phyloP scores from a whole-genome alignment of 2,888 invertebrate genomes.

The Lasioglossum villosulum region DNA sequence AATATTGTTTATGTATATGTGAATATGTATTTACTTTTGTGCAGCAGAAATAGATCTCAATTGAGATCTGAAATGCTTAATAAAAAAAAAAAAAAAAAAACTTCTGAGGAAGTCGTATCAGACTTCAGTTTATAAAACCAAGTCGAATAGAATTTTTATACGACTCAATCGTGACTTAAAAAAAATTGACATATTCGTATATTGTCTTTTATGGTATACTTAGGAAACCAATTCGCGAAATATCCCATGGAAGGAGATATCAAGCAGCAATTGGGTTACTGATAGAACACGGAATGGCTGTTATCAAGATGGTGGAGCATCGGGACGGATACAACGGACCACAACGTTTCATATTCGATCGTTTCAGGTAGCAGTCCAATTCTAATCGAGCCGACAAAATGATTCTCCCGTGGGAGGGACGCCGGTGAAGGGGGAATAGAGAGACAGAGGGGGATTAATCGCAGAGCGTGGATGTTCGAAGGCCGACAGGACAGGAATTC shows the following conservation, averaged over 20 bases:
- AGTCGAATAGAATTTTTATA: background rate
- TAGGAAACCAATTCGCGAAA: background rate
- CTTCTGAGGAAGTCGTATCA: too few species aligned
- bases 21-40: too few species aligned
- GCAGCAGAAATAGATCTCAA: too few species aligned
- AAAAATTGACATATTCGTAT: background rate
- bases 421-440: background rate
- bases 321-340: background rate
- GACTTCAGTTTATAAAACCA: too few species aligned
- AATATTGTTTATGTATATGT: too few species aligned
- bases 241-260: background rate
- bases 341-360: background rate
- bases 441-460: constrained; percentile 64
- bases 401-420: background rate
- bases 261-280: background rate
- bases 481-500: constrained; percentile 67
- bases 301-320: background rate
- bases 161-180: background rate
- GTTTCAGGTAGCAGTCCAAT: background rate
- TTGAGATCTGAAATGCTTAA: too few species aligned
- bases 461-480: constrained; percentile 59
- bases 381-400: background rate
- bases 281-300: background rate
- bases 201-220: background rate
- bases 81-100: too few species aligned